Evolutionary conservation across 2,113 vertebrate genomes (phyloP), one percentile per base, ranked within the genome.

Genomic region (Hystrix cristata): DNA sequence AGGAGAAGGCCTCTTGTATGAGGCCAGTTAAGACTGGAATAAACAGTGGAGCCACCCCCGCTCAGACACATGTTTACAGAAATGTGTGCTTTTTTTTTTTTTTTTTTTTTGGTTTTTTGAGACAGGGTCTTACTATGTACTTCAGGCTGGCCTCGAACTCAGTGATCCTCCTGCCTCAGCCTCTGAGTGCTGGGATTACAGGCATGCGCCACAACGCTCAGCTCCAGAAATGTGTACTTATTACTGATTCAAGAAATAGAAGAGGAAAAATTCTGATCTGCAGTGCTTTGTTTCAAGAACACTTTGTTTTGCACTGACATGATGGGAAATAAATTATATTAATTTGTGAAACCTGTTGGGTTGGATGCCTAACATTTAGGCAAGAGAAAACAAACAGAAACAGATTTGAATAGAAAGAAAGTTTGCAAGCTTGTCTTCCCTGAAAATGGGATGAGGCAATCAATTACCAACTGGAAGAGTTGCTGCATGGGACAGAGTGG

Each of bases 311-410:
- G n/a, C 38, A 96, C 27, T 34, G 57, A 48, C 43, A 89, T 95
- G 95, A 87, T n/a, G 84, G 72, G 31, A 51, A 74, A 81, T 97
- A 96, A 98, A 98, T 99, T 98, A 97, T 34, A 96, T 98, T 98
- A 98, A 98, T 98, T 99, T 98, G 43, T 8, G 18, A 87, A 89
- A 53, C 64, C 43, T 53, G 76, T 90, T 55, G 23, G 15, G 46
- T 62, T 91, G 55, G 23, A 95, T 93, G 98, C 98, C 93, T 93
- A 97, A 98, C 76, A 97, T 95, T 98, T 96, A 97, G 97, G 97
- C 92, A 92, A 95, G 10, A 92, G 62, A 89, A 95, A 78, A 84
- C 46, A 69, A 94, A 62, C n/a, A 59, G 53, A 78, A 81, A 65
- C 11, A 88, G 78, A 95, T 60, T n/a, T 96, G 93, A 91, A 94